Conservation (phyloP, 1,140 invertebrate genomes). For the Mylabris phalerata region DNA sequence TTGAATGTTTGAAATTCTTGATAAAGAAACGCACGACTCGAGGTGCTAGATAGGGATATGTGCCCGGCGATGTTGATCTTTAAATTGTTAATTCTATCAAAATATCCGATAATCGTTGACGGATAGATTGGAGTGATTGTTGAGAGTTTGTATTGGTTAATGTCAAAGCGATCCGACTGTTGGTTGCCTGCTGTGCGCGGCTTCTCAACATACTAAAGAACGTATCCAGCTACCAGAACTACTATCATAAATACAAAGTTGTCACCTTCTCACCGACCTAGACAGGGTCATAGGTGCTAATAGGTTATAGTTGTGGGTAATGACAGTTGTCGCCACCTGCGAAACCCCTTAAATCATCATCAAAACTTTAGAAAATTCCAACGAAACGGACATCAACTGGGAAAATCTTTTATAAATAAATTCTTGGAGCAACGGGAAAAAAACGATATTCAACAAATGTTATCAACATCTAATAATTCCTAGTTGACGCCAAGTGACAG, state of each 20-base stretch:
- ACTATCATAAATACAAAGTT: slow-evolving; percentile 13
- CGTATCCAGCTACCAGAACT: slow-evolving; percentile 7
- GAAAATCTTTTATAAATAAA: too few species aligned
- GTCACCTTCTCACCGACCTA: slow-evolving; percentile 5
- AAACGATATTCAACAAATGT: not conserved
- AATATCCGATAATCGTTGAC: not conserved
- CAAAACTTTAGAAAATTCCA: not conserved
- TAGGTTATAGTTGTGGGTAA: slow-evolving; percentile 5
- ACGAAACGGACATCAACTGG: not conserved
- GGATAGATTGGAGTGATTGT: not conserved
- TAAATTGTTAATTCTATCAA: too few species aligned
- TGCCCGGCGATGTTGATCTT: too few species aligned
- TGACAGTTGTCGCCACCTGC: slow-evolving; percentile 12
- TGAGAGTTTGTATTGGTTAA: slow-evolving; percentile 9
- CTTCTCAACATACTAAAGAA: slow-evolving; percentile 5
- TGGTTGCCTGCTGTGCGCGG: slow-evolving; percentile 11
- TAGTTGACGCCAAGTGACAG: slow-evolving; percentile 1
- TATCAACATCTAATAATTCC: slow-evolving; percentile 11
- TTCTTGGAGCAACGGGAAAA: too few species aligned
- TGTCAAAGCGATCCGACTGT: slow-evolving; percentile 8
- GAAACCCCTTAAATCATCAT: slow-evolving; percentile 3
- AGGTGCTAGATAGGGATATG: too few species aligned
- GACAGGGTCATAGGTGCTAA: slow-evolving; percentile 16
- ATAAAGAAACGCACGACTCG: too few species aligned
- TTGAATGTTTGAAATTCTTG: too few species aligned